Evolutionary conservation across 2,888 invertebrate genomes (phyloP).

Genomic region (Oscheius sp.): DNA sequence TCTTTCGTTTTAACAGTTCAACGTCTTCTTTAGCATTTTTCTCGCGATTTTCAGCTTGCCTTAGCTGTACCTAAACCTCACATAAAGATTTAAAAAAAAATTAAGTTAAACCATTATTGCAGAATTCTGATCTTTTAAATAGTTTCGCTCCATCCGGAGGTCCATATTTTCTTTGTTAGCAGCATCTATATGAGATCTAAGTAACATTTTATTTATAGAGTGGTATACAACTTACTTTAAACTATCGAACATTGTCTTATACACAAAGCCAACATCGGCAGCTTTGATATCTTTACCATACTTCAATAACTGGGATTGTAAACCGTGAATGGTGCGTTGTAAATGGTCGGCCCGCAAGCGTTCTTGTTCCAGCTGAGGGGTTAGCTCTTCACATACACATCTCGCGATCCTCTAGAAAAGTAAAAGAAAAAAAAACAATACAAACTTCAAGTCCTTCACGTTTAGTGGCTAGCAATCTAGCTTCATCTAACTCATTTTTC

Average conservation of each 20-base stretch:
- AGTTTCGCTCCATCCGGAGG: slow-evolving; percentile 2
- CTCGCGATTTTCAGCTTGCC: slow-evolving; percentile 4
- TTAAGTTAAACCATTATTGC: background rate
- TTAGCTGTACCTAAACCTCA: background rate
- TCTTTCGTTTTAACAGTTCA: background rate
- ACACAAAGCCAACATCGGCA: background rate
- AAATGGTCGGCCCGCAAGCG: background rate
- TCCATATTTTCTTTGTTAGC: slow-evolving; percentile 1
- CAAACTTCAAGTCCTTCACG: background rate
- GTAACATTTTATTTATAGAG: background rate
- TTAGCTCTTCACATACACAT: slow-evolving; percentile 11
- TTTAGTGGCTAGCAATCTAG: background rate
- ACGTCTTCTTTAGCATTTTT: slow-evolving; percentile 3
- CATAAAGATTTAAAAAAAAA: background rate
- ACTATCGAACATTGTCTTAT: background rate
- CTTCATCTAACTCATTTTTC: slow-evolving; percentile 13
- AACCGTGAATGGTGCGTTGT: background rate
- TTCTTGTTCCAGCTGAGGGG: background rate
- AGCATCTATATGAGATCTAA: background rate
- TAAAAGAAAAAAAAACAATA: background rate
- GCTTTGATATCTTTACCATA: background rate
- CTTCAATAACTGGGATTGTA: background rate
- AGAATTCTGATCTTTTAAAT: background rate
- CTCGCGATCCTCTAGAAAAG: background rate
- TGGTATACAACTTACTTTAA: background rate